Percentiles rank a stretch among this genome's conserved stretches.
Conservation (phyloP, 1,140 invertebrate species). For the Hycleus cichorii region DNA sequence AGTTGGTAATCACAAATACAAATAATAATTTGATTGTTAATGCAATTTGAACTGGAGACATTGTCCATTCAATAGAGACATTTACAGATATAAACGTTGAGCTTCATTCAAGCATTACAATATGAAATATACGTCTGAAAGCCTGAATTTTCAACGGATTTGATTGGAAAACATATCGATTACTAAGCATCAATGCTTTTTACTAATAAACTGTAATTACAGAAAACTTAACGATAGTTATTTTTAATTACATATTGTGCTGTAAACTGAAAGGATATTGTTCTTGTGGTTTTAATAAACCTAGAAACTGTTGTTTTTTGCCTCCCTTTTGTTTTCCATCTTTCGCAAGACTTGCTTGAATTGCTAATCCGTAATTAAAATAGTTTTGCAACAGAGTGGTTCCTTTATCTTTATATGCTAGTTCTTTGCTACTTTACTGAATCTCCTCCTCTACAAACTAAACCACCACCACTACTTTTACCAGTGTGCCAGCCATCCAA, state of each 20-base stretch:
- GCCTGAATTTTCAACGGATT: constrained; percentile 27
- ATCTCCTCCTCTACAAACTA: neutral
- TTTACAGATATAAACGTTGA: constrained; percentile 26
- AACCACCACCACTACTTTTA: too few species aligned
- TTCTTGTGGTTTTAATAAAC: constrained; percentile 12
- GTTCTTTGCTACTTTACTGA: constrained; percentile 23
- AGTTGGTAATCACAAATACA: constrained; percentile 33
- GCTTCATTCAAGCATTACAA: constrained; percentile 33
- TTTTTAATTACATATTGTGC: too few species aligned
- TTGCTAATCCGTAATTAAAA: constrained; percentile 24
- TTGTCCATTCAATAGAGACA: constrained; percentile 33
- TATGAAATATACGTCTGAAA: constrained; percentile 35
- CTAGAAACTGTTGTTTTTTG: constrained; percentile 14
- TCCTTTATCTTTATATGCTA: constrained; percentile 23
- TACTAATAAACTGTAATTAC: too few species aligned
- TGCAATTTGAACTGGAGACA: constrained; percentile 38
- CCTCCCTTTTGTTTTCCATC: too few species aligned
- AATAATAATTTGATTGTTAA: constrained; percentile 42
- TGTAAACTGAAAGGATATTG: neutral
- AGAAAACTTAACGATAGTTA: too few species aligned
- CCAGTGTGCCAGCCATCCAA: too few species aligned
- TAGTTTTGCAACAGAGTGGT: constrained; percentile 18
- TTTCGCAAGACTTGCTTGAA: constrained; percentile 1
- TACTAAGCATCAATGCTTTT: too few species aligned
- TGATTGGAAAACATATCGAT: constrained; percentile 16